Percentiles rank a stretch among this genome's conserved stretches.
Conservation (phyloP, 1,140 invertebrate genomes). For the Euwallacea fornicatus region DNA sequence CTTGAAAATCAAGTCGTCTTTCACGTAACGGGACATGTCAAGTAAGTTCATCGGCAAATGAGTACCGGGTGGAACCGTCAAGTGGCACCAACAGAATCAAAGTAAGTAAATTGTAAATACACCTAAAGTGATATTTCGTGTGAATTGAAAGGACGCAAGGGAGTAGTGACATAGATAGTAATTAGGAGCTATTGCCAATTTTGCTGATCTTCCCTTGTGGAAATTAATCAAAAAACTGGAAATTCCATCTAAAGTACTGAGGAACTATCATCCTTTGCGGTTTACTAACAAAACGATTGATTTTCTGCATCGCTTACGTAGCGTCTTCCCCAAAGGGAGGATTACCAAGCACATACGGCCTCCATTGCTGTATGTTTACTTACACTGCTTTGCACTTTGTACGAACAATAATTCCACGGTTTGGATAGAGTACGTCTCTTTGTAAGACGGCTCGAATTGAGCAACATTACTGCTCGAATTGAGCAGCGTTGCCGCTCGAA, state of each 20-base stretch:
- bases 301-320: conserved; percentile 6
- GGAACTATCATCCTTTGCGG: too few relatives aligned
- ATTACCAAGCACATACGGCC: conserved; percentile 27
- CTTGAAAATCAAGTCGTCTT: too few relatives aligned
- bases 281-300: neutral
- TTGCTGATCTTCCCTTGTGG: neutral
- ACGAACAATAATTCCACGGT: conserved; percentile 44
- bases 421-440: conserved; percentile 35
- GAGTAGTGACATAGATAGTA: too few relatives aligned
- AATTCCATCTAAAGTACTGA: neutral
- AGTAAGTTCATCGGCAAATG: too few relatives aligned
- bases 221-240: neutral
- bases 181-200: too few relatives aligned
- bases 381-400: conserved; percentile 47
- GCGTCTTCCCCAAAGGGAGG: conserved; percentile 12
- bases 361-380: conserved; percentile 43
- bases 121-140: neutral
- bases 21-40: too few relatives aligned
- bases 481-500: conserved; percentile 26
- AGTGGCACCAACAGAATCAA: too few relatives aligned
- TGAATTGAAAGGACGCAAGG: neutral
- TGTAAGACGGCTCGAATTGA: conserved; percentile 30
- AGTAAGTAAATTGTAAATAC: conserved; percentile 13
- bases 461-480: conserved; percentile 29
- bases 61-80: too few relatives aligned